phyloP scores from a whole-genome alignment of 2,888 invertebrate species.

The Caenorhabditis angaria region DNA sequence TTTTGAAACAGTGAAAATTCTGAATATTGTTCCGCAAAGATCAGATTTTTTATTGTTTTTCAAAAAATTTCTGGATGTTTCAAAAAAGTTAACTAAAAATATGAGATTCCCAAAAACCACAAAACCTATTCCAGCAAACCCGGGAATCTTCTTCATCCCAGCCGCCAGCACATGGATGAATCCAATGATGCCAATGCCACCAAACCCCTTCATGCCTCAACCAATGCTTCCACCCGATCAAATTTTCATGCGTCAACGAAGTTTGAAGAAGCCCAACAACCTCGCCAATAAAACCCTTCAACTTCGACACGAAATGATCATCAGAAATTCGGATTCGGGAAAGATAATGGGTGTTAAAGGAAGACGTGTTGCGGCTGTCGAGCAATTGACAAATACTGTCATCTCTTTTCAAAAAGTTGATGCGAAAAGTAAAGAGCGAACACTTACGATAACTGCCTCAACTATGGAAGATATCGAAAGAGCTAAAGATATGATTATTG shows the following conservation, averaged over 20 bases:
- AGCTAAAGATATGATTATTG: conserved; percentile 91
- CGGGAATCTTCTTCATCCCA: conserved; percentile 61
- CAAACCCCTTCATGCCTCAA: conserved; percentile 50
- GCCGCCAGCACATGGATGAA: conserved; percentile 55
- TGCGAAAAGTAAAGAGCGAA: conserved; percentile 90
- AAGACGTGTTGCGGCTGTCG: conserved; percentile 96
- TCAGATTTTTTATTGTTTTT: too few species aligned
- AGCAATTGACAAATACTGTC: conserved; percentile 96
- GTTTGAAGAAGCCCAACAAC: conserved; percentile 39
- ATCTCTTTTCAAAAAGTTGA: conserved; percentile 97
- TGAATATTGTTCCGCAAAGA: too few species aligned
- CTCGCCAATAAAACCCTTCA: conserved; percentile 75
- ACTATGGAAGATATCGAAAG: conserved; percentile 90
- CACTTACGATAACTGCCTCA: conserved; percentile 93
- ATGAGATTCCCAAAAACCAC: too few species aligned
- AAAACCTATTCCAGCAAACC: conserved; percentile 22
- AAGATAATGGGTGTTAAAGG: conserved; percentile 84
- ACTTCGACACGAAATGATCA: conserved; percentile 92
- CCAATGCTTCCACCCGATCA: conserved; percentile 46
- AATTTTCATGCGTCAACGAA: conserved; percentile 48
- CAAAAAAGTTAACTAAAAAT: too few species aligned
- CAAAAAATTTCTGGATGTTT: too few species aligned
- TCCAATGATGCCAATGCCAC: conserved; percentile 49
- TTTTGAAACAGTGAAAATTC: too few species aligned
- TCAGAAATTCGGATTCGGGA: conserved; percentile 92